Base-by-base conservation (phyloP, 2,797 vertebrate genomes). In the Anguilla marmorata region DNA sequence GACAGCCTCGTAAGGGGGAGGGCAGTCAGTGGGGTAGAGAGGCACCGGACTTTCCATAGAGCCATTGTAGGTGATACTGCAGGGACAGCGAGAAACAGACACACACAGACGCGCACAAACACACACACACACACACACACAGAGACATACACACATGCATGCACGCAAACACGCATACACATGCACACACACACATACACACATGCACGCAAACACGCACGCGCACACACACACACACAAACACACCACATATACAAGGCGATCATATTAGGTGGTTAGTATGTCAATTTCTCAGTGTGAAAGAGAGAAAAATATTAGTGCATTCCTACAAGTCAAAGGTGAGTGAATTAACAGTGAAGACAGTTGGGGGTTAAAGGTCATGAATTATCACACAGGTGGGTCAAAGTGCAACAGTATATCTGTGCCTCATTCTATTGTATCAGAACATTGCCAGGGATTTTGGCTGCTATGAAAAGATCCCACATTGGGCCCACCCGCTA, bases 11-110 rank as follows among this genome's bases (percentile, higher is more conserved):
- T 99, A 99, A 0, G 98, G 98, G 11, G 98, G 98, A 30, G 98
- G 98, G 89, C 97, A 98, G 89, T 99, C 98, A 0, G 98, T 98
- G 0, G 98, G 98, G 90, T 99, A 99, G 4, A 98, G 95, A 16
- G 98, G 98, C 86, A 98, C 95, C 0, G 98, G 98, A 89, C 98
- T 99, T 94, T 98, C 98, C 98, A 99, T 99, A 88, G 98, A 99
- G 85, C 98, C 98, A 0, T 99, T 99, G 90, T 99, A 99, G 2
- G 98, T 99, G 93, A 99, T 99, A 92, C 98, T 99, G 92, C 0
- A 85, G 86, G 9, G 48, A 66, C 41, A 58, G 7, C 16, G 19
- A 56, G 41, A 48, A 37, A 90, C 16, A 88, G 30, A 89, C 21
- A 87, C 1, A 79, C 19, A 88, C 63, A 90, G 52, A 80, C 37